These are phyloP conservation scores for Cenopis cana DNA, from an alignment of 2,888 invertebrate species.

Conservation along the genomic window DNA sequence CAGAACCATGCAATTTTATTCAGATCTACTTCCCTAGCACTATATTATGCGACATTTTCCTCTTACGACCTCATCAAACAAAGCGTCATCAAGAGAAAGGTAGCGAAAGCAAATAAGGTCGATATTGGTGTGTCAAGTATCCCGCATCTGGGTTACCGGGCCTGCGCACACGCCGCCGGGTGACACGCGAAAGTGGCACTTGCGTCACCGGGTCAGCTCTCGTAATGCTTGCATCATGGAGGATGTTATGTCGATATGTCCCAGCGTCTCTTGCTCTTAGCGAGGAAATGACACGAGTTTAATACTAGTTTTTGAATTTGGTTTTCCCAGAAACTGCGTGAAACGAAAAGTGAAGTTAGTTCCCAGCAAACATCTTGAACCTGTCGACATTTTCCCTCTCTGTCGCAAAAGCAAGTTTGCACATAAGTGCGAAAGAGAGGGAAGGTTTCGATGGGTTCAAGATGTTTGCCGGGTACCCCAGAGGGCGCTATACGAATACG, in stretches of 20 bases:
- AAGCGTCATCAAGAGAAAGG: slow-evolving; percentile 44
- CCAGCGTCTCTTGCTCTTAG: slow-evolving; percentile 17
- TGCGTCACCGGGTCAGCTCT: slow-evolving; percentile 76
- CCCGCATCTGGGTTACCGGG: slow-evolving; percentile 74
- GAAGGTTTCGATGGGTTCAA: too few species aligned
- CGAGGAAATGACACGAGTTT: slow-evolving; percentile 12
- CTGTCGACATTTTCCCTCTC: too few species aligned
- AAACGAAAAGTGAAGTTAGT: neutral
- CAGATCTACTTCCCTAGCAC: neutral
- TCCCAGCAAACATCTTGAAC: too few species aligned
- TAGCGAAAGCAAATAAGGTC: slow-evolving; percentile 50
- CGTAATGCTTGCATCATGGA: slow-evolving; percentile 74
- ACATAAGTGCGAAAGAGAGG: too few species aligned
- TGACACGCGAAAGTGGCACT: slow-evolving; percentile 77
- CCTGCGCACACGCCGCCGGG: slow-evolving; percentile 66
- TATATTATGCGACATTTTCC: neutral
- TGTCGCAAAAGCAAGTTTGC: too few species aligned
- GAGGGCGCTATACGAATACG: too few species aligned
- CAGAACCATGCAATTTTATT: neutral
- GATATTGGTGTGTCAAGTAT: slow-evolving; percentile 56
- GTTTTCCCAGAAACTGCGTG: neutral
- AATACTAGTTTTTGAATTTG: slow-evolving; percentile 23
- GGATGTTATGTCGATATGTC: slow-evolving; percentile 61
- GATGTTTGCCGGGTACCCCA: too few species aligned
- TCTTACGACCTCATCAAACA: neutral